Percentiles rank a stretch among this genome's conserved stretches.
Conservation (phyloP, 2,797 vertebrate species). For the Pelobates cultripes region DNA sequence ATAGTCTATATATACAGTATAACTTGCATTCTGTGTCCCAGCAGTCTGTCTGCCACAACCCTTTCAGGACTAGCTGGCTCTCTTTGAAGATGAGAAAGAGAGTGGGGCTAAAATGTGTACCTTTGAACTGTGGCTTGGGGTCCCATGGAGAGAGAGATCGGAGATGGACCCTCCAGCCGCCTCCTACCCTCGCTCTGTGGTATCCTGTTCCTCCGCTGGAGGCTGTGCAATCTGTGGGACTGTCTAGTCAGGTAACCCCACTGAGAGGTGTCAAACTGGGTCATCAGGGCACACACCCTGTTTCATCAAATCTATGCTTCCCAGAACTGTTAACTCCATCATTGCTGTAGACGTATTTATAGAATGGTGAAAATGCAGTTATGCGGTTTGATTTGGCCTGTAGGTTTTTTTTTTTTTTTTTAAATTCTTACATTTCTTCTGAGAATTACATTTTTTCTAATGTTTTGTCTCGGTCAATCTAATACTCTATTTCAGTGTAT, state of each 20-base stretch:
- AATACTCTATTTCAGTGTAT: too few species aligned
- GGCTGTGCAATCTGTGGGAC: constrained; percentile 80
- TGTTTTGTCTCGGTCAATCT: too few species aligned
- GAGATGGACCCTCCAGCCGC: constrained; percentile 58
- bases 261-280: constrained; percentile 87
- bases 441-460: too few species aligned
- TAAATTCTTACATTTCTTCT: too few species aligned
- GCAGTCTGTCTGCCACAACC: constrained; percentile 40
- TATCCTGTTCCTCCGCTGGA: constrained; percentile 70
- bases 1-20: background rate
- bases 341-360: background rate
- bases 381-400: constrained; percentile 8
- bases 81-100: constrained; percentile 74
- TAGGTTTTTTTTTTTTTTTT: background rate
- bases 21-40: constrained; percentile 22
- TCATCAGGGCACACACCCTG: constrained; percentile 41
- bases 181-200: constrained; percentile 55
- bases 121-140: constrained; percentile 76
- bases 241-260: constrained; percentile 81
- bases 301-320: constrained; percentile 4
- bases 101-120: constrained; percentile 69
- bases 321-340: background rate
- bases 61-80: constrained; percentile 59
- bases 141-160: constrained; percentile 65
- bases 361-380: constrained; percentile 9